A percentile compares a stretch with the other conserved stretches of the same genome.
Evolutionary conservation across 2,113 vertebrate genomes (phyloP).

Genomic region (Pelvicachromis taeniatus): DNA sequence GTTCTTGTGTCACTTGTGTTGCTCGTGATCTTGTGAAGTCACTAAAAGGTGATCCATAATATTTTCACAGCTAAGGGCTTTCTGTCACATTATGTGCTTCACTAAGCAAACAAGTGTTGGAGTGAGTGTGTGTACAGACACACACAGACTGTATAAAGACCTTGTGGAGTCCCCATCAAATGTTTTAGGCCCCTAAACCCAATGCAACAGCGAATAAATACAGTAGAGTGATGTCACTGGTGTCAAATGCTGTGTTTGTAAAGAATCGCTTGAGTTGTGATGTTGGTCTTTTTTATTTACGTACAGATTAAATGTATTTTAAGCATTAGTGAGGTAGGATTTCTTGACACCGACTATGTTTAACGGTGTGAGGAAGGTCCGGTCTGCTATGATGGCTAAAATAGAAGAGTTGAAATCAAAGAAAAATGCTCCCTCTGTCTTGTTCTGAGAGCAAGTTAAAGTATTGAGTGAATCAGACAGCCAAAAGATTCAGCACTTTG

Average conservation of each 20-base stretch:
- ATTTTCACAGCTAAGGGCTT: neutral
- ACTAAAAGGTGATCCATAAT: neutral
- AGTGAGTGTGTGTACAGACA: neutral
- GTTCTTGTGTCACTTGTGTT: rapidly evolving
- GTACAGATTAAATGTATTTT: neutral
- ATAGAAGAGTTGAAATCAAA: neutral
- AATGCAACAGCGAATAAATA: rapidly evolving
- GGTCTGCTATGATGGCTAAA: neutral
- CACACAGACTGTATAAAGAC: neutral
- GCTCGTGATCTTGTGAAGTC: neutral
- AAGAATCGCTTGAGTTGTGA: neutral
- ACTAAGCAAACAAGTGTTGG: neutral
- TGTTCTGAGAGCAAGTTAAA: neutral
- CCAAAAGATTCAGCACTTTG: rapidly evolving
- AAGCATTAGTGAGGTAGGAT: neutral
- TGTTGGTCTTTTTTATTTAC: neutral
- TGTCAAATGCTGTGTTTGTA: neutral
- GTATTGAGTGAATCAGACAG: neutral
- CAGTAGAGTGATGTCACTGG: neutral
- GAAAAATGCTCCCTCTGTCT: neutral
- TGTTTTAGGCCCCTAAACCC: neutral
- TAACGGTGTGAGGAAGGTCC: neutral
- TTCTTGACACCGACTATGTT: neutral
- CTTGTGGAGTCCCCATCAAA: neutral
- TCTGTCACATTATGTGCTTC: neutral